Base-by-base conservation (phyloP, 2,113 vertebrate species). In the Chiloscyllium plagiosum region DNA sequence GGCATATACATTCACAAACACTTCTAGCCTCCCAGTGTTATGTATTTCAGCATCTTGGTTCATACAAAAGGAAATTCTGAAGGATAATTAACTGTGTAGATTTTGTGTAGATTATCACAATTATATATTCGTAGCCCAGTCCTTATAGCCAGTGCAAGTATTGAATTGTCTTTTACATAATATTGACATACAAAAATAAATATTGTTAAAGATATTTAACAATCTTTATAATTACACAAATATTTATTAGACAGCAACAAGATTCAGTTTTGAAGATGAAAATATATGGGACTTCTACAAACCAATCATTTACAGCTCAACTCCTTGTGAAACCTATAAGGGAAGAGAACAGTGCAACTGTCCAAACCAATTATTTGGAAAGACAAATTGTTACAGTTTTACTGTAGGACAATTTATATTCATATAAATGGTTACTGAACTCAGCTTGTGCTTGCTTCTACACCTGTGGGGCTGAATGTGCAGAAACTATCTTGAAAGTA, bases 351-450 rank as follows among this genome's bases (percentile, higher is more conserved):
- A 26, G 93, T 26, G 22, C 93, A 94, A 70, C n/a, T 94, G 93
- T 94, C 93, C 93, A 94, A 94, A 47, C 93, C 70, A 70, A 70
- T 94, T 69, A 94, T 94, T 94, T 94, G 93, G 93, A 94, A 94
- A 69, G 93, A 70, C 93, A 94, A 69, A 94, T 94, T 94, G 93
- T 69, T 94, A 26, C 93, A 94, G 93, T 70, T 94, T 94, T 94
- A 94, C 93, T 94, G 66, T 94, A 50, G 66, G 66, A 94, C 68
- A 94, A 70, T 94, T 94, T 94, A 26, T 70, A 94, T 70, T 94
- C 66, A 47, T 70, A 90, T 90, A 69, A 70, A 94, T 0, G 20
- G 93, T 37, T 72, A 68, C 37, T 70, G 37, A 29, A 29, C 93
- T 70, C 66, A 50, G 7, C 93, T 70, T 50, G 68, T 70, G 70